Conservation (phyloP, 2,113 vertebrate species). For the Peromyscus californicus region DNA sequence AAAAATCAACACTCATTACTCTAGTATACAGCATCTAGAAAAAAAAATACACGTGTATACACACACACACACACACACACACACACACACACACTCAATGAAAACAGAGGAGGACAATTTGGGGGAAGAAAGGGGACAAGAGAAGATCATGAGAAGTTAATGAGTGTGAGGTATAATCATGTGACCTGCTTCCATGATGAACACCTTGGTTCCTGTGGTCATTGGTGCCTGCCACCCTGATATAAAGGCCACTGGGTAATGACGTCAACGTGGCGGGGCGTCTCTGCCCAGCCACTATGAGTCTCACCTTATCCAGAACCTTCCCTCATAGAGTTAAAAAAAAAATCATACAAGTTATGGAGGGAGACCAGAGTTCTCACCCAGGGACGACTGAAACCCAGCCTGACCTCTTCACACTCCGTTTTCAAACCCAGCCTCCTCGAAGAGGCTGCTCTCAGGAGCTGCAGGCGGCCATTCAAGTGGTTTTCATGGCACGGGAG, state of each 20-base stretch:
- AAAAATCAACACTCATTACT: no score
- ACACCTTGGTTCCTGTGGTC: no score
- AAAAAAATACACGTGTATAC: no score
- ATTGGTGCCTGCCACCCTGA: background rate
- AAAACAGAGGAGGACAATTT: no score
- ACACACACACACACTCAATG: no score
- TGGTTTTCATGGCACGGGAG: constrained; percentile 32
- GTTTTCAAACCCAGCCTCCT: constrained; percentile 46
- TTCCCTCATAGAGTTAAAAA: background rate
- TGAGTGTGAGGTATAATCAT: no score
- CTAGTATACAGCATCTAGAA: no score
- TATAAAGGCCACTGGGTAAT: background rate
- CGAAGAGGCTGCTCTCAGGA: constrained; percentile 54
- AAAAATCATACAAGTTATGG: background rate
- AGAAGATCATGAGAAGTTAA: no score
- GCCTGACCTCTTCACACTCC: background rate
- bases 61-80: no score
- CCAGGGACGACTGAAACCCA: constrained; percentile 3
- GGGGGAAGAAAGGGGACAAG: no score
- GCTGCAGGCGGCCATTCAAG: constrained; percentile 64
- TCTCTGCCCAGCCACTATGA: background rate
- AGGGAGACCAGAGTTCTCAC: background rate
- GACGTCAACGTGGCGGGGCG: background rate
- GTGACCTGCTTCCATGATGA: background rate
- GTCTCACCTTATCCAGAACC: background rate